Base-by-base conservation (phyloP, 2,888 invertebrate genomes). In the Nephrotoma guestfalica region DNA sequence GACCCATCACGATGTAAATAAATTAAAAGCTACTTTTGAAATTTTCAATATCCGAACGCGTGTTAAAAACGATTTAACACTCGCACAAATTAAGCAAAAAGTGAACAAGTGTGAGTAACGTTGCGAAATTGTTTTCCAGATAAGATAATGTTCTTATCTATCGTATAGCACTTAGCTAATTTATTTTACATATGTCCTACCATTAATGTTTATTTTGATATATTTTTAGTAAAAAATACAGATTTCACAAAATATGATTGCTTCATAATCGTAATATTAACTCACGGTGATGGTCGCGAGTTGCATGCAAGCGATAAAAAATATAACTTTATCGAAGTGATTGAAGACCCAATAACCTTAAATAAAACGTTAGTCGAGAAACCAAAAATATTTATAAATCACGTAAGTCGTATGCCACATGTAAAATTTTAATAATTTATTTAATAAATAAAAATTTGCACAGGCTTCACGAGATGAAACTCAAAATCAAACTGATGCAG, bases 321-420 rank as follows among this genome's bases (percentile, higher is more conserved):
- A 9, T 91, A 90, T 87, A 86, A 87, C 0, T 88, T 91, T 86
- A 90, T 91, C 86, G 90, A 91, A 86, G 89, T 89, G 43, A 88
- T 91, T 0, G 86, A 91, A 0, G 90, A 90, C 88, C 91, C 90
- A 0, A 5, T 84, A 18, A 87, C 90, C 18, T 88, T 89, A 47
- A 91, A 91, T 88, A 88, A 88, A 0, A 89, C 90, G 5, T 87
- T 91, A 0, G 87, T 88, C 9, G 88, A 89, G 11, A 91, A 91
- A 84, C 91, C 91, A 9, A 91, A 91, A 87, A 88, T 91, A 43
- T 87, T 91, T 9, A 90, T 91, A 43, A 90, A 91, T 45, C 91
- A 91, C 88, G 91, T 91, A 7, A 91, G 91, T 87, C 91, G 91
- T 2, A 30, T 30, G 30, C 30, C 30, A 30, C 3, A 30, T 30